phyloP scores from a whole-genome alignment of 2,888 invertebrate species.

The Eumacrocentrus americanus region DNA sequence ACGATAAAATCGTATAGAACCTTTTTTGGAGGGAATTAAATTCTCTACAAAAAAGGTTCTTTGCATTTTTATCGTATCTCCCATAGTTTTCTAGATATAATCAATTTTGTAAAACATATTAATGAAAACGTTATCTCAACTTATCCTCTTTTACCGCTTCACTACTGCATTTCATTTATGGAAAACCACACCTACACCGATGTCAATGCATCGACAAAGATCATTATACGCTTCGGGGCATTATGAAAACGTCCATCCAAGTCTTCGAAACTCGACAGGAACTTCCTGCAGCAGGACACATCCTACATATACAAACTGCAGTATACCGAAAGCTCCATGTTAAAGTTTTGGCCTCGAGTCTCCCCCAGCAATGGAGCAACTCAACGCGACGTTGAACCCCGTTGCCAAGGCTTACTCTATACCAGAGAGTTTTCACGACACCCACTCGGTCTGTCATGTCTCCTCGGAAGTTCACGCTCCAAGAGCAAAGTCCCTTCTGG shows the following conservation, averaged over 20 bases:
- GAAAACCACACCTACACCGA: not conserved
- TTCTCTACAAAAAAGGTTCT: no score
- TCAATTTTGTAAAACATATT: no score
- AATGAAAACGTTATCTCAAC: no score
- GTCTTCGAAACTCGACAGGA: not conserved
- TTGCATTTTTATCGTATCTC: no score
- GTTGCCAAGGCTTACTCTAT: not conserved
- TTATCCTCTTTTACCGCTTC: no score
- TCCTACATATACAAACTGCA: not conserved
- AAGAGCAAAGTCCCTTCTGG: slow-evolving; percentile 8
- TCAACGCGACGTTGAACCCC: slow-evolving; percentile 16
- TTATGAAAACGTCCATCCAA: not conserved
- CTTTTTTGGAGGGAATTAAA: no score
- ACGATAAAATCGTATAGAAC: not conserved
- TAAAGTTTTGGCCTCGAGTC: not conserved
- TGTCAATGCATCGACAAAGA: slow-evolving; percentile 1
- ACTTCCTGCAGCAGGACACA: not conserved
- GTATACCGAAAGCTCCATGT: not conserved
- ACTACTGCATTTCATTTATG: not conserved
- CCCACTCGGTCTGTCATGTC: slow-evolving; percentile 17
- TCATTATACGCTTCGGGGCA: not conserved
- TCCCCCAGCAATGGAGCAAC: not conserved
- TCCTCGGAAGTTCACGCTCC: slow-evolving; percentile 4
- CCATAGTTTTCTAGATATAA: no score
- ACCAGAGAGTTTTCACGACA: not conserved